phyloP scores from a whole-genome alignment of 2,797 vertebrate species.

The Varecia variegata region DNA sequence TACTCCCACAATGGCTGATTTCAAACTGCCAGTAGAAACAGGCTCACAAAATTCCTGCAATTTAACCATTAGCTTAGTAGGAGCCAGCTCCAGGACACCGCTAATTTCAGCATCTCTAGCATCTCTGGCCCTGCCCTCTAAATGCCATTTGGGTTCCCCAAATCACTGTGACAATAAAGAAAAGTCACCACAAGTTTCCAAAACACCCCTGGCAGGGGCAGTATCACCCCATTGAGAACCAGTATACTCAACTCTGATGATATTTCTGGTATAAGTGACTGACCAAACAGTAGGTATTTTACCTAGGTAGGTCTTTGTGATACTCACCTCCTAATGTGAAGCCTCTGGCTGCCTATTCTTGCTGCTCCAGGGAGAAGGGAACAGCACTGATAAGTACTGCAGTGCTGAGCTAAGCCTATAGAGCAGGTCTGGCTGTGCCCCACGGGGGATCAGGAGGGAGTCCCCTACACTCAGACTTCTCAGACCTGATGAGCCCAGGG shows the following conservation, averaged over 20 bases:
- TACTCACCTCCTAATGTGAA: background rate
- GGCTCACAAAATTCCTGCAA: background rate
- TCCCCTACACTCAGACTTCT: background rate
- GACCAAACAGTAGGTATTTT: background rate
- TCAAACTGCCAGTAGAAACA: background rate
- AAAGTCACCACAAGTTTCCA: background rate
- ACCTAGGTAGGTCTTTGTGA: background rate
- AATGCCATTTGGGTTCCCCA: background rate
- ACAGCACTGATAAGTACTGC: background rate
- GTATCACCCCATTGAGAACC: background rate
- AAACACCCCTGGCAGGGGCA: background rate
- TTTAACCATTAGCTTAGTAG: background rate
- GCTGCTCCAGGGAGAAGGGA: background rate
- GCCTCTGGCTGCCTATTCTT: background rate
- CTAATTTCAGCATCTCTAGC: background rate
- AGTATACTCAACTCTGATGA: background rate
- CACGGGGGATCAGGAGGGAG: background rate
- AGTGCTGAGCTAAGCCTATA: background rate
- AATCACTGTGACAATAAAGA: background rate
- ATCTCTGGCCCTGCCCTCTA: background rate
- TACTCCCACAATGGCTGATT: background rate
- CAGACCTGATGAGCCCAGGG: background rate
- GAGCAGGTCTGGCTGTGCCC: background rate
- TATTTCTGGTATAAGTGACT: background rate
- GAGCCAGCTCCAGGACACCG: background rate